Percentiles rank a stretch among this genome's conserved stretches.
Conservation (phyloP, 2,888 invertebrate genomes). For the Lithophane ornitopus region DNA sequence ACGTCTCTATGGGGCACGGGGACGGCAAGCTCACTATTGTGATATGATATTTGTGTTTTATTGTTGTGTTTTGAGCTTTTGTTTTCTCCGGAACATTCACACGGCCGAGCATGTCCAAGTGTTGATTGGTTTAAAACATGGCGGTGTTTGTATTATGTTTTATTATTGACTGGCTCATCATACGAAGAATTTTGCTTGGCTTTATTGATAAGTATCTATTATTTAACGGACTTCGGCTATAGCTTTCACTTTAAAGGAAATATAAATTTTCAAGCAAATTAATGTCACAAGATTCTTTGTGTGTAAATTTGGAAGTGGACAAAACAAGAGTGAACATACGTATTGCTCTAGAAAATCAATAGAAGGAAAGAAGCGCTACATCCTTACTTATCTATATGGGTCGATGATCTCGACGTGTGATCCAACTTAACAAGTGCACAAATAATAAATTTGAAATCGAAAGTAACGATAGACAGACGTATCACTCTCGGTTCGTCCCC, state of each 20-base stretch:
- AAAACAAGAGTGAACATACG: constrained; percentile 20
- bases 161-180: constrained; percentile 8
- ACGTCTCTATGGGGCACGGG: constrained; percentile 16
- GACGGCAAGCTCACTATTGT: constrained; percentile 30
- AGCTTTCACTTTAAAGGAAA: background rate
- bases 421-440: background rate
- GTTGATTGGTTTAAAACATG: constrained; percentile 9
- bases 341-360: background rate
- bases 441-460: background rate
- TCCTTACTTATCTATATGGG: background rate
- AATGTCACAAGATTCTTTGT: constrained; percentile 21
- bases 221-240: background rate
- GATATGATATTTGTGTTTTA: constrained; percentile 38
- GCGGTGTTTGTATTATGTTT: constrained; percentile 6
- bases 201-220: background rate
- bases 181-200: constrained; percentile 31
- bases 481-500: constrained; percentile 12
- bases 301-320: constrained; percentile 15
- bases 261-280: background rate
- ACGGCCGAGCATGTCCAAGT: background rate
- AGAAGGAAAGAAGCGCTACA: background rate
- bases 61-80: constrained; percentile 30
- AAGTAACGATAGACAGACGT: background rate
- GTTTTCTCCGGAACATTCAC: constrained; percentile 3
- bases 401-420: background rate